Conservation (phyloP, 2,113 vertebrate genomes). For the Mirounga angustirostris region DNA sequence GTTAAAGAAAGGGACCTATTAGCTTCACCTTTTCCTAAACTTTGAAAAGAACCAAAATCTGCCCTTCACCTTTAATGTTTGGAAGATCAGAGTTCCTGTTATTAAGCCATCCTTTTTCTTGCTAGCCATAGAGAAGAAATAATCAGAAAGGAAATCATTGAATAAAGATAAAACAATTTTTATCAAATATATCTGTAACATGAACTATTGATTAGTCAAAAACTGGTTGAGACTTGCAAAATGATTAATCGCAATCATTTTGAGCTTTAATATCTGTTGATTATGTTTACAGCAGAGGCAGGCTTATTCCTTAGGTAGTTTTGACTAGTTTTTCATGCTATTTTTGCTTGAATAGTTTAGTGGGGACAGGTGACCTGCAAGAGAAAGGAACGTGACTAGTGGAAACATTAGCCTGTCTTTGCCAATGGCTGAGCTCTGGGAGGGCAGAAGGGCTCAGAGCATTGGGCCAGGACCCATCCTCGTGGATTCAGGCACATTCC, state of each 20-base stretch:
- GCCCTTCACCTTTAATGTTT: background rate
- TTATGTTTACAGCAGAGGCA: background rate
- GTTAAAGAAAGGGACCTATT: background rate
- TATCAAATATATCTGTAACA: background rate
- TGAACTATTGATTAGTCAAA: background rate
- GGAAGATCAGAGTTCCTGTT: background rate
- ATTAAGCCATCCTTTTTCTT: conserved; percentile 59
- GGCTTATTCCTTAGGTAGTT: background rate
- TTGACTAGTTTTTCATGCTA: background rate
- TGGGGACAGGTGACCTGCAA: background rate
- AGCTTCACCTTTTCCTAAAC: conserved; percentile 34
- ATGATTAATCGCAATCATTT: conserved; percentile 40
- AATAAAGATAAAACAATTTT: conserved; percentile 28
- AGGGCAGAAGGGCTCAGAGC: background rate
- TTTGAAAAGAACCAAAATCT: conserved; percentile 19
- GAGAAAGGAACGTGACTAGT: background rate
- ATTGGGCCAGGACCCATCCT: background rate
- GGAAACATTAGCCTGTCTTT: background rate
- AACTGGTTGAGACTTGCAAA: background rate
- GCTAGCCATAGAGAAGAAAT: conserved; percentile 48
- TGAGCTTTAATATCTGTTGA: background rate
- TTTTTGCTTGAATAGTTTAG: background rate
- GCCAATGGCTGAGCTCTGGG: background rate
- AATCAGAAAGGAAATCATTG: conserved; percentile 34
- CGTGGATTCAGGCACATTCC: background rate